Percentiles rank a stretch among this genome's conserved stretches.
Evolutionary conservation across 2,888 invertebrate genomes (phyloP).

Genomic region (Epinotia brunnichana): DNA sequence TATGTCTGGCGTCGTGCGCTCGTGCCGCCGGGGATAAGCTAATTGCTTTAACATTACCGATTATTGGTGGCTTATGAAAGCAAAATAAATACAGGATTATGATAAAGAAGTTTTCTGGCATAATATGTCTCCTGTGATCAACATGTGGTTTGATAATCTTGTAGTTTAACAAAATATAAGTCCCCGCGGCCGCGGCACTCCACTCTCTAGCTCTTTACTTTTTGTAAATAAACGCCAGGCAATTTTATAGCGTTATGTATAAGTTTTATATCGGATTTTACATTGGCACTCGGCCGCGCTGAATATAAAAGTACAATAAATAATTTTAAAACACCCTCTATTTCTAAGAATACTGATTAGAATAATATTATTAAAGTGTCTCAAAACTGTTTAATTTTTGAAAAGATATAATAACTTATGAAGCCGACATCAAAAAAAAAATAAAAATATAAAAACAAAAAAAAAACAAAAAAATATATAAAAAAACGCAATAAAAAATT

Average conservation of each 20-base stretch:
- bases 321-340: conserved; percentile 72
- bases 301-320: conserved; percentile 80
- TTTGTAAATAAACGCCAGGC: conserved; percentile 63
- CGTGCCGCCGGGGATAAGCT: not conserved
- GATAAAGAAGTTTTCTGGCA: not conserved
- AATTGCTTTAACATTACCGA: not conserved
- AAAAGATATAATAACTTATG: conserved; percentile 63
- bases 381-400: conserved; percentile 74
- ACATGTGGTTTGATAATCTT: not conserved
- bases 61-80: not conserved
- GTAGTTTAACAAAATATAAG: not conserved
- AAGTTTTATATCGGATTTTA: conserved; percentile 80
- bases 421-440: conserved; percentile 60
- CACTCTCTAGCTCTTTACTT: conserved; percentile 50
- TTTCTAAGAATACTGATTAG: conserved; percentile 78
- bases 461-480: conserved; percentile 61
- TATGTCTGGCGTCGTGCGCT: conserved; percentile 17
- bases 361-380: conserved; percentile 69
- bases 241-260: conserved; percentile 68
- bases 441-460: conserved; percentile 57
- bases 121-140: conserved; percentile 3
- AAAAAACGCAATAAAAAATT: conserved; percentile 54
- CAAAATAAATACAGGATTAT: not conserved
- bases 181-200: conserved; percentile 47
- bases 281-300: conserved; percentile 73